A percentile compares a stretch with the other conserved stretches of the same genome.
Evolutionary conservation across 2,888 invertebrate species (phyloP).

Genomic region (Drosophila fulvimacula): DNA sequence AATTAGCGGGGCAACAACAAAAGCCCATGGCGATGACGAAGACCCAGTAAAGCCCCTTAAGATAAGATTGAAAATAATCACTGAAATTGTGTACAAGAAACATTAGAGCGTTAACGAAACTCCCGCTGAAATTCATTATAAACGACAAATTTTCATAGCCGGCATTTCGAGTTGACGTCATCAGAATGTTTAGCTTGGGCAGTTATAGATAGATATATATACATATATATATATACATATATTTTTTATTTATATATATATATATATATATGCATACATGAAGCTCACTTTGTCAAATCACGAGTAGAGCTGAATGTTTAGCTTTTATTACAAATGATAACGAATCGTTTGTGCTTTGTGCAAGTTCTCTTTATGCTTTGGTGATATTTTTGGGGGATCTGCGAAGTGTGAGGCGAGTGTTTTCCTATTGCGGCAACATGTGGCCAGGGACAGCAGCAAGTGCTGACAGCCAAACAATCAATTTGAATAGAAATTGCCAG

Average conservation of each 20-base stretch:
- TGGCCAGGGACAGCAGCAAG: slow-evolving; percentile 51
- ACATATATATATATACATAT: not conserved
- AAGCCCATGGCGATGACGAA: slow-evolving; percentile 26
- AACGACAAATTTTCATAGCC: slow-evolving; percentile 20
- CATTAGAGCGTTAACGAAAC: slow-evolving; percentile 17
- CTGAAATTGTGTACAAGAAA: slow-evolving; percentile 20
- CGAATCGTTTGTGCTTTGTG: not conserved
- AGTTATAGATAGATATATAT: not conserved
- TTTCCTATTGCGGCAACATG: slow-evolving; percentile 54
- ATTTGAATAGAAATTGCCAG: slow-evolving; percentile 66
- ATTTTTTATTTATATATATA: not conserved
- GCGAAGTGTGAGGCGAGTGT: slow-evolving; percentile 29
- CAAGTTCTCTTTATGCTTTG: slow-evolving; percentile 3
- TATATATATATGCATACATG: not conserved
- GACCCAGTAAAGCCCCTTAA: slow-evolving; percentile 6
- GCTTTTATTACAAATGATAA: slow-evolving; percentile 33
- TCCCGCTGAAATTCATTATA: slow-evolving; percentile 9
- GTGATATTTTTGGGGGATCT: slow-evolving; percentile 14
- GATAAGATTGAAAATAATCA: slow-evolving; percentile 63
- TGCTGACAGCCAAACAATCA: slow-evolving; percentile 68
- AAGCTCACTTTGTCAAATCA: slow-evolving; percentile 13
- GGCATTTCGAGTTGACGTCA: slow-evolving; percentile 46
- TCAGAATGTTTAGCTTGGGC: slow-evolving; percentile 25
- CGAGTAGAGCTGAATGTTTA: slow-evolving; percentile 24
- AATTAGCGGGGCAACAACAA: slow-evolving; percentile 44